phyloP scores from a whole-genome alignment of 2,797 vertebrate genomes.

The Protonibea diacanthus region DNA sequence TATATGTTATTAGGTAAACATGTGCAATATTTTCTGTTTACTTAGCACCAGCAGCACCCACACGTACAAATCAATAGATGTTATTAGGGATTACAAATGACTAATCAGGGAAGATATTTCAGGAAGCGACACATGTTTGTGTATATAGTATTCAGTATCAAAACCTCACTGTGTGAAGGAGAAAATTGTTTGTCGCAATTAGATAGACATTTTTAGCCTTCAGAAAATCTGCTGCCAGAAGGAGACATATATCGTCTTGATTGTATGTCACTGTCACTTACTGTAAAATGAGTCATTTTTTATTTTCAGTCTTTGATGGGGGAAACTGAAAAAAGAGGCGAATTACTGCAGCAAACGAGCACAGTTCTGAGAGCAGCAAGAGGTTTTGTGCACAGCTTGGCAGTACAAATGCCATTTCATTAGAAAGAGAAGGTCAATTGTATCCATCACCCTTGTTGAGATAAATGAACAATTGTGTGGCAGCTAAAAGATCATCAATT shows the following conservation, averaged over 20 bases:
- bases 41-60: not conserved
- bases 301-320: constrained; percentile 21
- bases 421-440: constrained; percentile 82
- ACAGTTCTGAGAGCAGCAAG: constrained; percentile 45
- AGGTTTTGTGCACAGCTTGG: constrained; percentile 56
- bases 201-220: constrained; percentile 10
- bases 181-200: constrained; percentile 8
- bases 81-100: not conserved
- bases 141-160: not conserved
- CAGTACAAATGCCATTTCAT: constrained; percentile 79
- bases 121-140: not conserved
- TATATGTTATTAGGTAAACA: not conserved
- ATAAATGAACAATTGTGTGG: constrained; percentile 80
- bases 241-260: not conserved
- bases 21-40: not conserved
- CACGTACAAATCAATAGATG: not conserved
- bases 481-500: constrained; percentile 78
- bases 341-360: constrained; percentile 59
- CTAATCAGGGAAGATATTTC: not conserved
- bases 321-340: constrained; percentile 15
- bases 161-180: not conserved
- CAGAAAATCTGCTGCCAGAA: constrained; percentile 4
- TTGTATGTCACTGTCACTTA: constrained; percentile 27
- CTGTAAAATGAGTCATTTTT: constrained; percentile 15
- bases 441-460: constrained; percentile 81